Evolutionary conservation across 2,888 invertebrate genomes (phyloP).

Genomic region (Amphipoea lucens): DNA sequence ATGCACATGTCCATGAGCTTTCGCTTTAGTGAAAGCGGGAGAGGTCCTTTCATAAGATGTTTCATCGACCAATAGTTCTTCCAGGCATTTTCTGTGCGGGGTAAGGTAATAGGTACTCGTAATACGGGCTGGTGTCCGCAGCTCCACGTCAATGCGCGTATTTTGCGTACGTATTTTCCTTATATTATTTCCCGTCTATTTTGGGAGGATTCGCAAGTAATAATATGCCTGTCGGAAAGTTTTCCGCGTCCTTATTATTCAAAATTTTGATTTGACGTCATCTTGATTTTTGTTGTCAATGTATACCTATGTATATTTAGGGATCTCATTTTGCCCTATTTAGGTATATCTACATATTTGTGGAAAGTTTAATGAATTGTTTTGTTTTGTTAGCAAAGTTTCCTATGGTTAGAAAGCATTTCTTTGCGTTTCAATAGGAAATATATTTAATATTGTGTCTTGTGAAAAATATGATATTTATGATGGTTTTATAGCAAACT

Average conservation of each 20-base stretch:
- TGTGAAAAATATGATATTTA: background rate
- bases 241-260: slow-evolving; percentile 1
- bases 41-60: too few species aligned
- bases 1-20: too few species aligned
- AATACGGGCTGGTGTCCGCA: too few species aligned
- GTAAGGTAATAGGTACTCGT: too few species aligned
- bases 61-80: too few species aligned
- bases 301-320: background rate
- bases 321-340: background rate
- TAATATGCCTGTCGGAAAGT: background rate
- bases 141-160: too few species aligned
- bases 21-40: too few species aligned
- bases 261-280: slow-evolving; percentile 27
- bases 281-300: slow-evolving; percentile 19
- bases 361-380: background rate
- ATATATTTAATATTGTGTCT: background rate
- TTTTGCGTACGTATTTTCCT: background rate
- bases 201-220: slow-evolving; percentile 17
- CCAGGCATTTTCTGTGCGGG: too few species aligned
- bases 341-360: background rate
- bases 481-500: background rate
- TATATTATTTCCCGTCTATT: slow-evolving; percentile 1
- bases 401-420: background rate
- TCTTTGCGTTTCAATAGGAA: background rate
- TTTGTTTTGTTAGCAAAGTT: background rate